Percentiles rank a stretch among this genome's conserved stretches.
Conservation (phyloP, 2,888 invertebrate genomes). For the Polyploca ridens region DNA sequence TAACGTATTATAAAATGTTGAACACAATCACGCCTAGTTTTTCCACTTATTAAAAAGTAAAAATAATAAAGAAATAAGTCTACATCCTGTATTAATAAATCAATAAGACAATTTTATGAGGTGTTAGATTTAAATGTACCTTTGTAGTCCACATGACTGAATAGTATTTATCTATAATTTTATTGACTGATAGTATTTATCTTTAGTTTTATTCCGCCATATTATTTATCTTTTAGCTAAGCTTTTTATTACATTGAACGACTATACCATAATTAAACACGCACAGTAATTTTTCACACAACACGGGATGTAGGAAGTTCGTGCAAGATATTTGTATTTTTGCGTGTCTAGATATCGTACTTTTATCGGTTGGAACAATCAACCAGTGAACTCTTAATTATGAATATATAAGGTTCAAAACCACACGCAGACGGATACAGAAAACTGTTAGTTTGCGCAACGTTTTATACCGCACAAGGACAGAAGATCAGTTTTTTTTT, state of each 20-base stretch:
- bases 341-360: neutral
- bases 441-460: neutral
- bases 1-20: no score
- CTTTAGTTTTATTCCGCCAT: neutral
- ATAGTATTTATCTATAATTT: neutral
- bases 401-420: neutral
- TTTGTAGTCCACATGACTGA: no score
- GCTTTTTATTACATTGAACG: neutral
- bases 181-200: neutral
- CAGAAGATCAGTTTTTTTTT: no score
- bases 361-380: neutral
- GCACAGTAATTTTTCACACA: slow-evolving; percentile 7
- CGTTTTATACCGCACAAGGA: neutral
- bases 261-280: neutral
- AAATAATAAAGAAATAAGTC: no score
- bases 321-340: slow-evolving; percentile 1
- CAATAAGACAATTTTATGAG: no score
- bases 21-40: no score
- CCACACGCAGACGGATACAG: neutral
- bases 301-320: slow-evolving; percentile 3
- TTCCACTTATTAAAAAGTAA: no score
- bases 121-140: no score
- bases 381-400: slow-evolving; percentile 9
- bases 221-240: neutral
- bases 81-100: no score